Base-by-base conservation (phyloP, 1,140 invertebrate species). In the Zaprionus capensis region DNA sequence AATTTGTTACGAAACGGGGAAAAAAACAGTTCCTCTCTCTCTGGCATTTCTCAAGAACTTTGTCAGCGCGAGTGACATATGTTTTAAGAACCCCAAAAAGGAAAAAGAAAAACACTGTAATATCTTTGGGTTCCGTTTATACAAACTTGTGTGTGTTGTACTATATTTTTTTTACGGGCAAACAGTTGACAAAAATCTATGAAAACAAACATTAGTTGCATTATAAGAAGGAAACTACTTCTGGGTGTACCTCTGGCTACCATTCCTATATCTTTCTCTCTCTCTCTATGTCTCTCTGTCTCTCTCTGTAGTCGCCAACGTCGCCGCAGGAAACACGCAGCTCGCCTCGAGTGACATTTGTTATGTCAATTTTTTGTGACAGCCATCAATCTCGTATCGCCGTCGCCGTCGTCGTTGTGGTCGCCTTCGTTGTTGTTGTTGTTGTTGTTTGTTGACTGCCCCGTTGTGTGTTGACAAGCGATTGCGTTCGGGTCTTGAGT, bases 351-450 rank as follows among this genome's bases (percentile, higher is more conserved):
- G 76, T 81, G 84, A 90, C 78, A 85, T 90, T 88, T 90, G 85
- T 90, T 88, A 85, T 90, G 85, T 88, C 85, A 88, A 90, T 78
- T 84, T 80, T 66, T 62, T 71, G 71, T 85, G 85, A 88, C 85
- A 88, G 85, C 85, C 86, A 88, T 88, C 85, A 90, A 88, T 88
- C 84, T 56, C 24, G n/a, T 15, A 66, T 56, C 67, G 20, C 22
- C 6, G n/a, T 46, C n/a, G n/a, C n/a, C 41, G n/a, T 44, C n/a
- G 41, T 11, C 15, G 41, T 9, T 3, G 41, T 46, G 15, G 41
- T 46, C 6, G 41, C 2, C 15, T 15, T n/a, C 2, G 53, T 38
- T 64, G 49, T 59, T 55, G 24, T n/a, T 24, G 7, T n/a, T n/a
- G n/a, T 12, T n/a, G 49, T 34, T 51, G 20, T 46, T 46, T 46